Conservation (phyloP, 2,888 invertebrate genomes). For the Drosophila leonis region DNA sequence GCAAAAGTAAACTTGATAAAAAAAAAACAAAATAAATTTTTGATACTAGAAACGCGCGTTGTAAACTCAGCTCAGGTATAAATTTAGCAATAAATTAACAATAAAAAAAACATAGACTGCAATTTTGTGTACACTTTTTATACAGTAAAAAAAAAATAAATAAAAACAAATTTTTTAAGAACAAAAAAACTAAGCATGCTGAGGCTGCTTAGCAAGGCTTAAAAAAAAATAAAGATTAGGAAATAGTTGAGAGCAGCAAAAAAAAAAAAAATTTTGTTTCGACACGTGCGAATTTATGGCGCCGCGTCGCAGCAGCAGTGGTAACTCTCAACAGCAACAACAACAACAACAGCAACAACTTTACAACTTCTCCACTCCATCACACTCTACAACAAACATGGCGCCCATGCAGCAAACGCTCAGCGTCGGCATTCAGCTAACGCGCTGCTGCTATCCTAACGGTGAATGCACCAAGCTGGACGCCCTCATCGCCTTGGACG, state of each 20-base stretch:
- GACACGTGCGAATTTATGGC: slow-evolving; percentile 84
- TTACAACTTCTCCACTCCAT: slow-evolving; percentile 25
- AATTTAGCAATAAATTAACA: slow-evolving; percentile 41
- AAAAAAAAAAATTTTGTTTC: too few species aligned
- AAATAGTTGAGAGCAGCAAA: slow-evolving; percentile 5
- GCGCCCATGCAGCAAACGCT: slow-evolving; percentile 81
- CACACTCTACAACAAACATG: slow-evolving; percentile 58
- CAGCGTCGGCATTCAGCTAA: slow-evolving; percentile 83
- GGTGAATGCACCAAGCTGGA: slow-evolving; percentile 91
- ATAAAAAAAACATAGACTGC: slow-evolving; percentile 58
- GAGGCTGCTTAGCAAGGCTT: slow-evolving; percentile 15
- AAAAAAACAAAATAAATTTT: slow-evolving; percentile 39
- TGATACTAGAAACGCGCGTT: slow-evolving; percentile 68
- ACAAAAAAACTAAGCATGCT: slow-evolving; percentile 20
- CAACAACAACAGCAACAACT: slow-evolving; percentile 42
- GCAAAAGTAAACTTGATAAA: slow-evolving; percentile 34
- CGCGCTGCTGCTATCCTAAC: slow-evolving; percentile 92
- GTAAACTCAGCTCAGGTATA: slow-evolving; percentile 76
- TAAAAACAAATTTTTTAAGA: not conserved
- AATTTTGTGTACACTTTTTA: slow-evolving; percentile 54
- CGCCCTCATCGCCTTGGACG: slow-evolving; percentile 88
- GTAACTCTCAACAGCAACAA: slow-evolving; percentile 54
- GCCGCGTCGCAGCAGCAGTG: slow-evolving; percentile 86
- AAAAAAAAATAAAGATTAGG: not conserved
- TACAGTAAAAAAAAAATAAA: slow-evolving; percentile 34